Evolutionary conservation across 1,140 invertebrate genomes (phyloP).

Genomic region (Drosophila malerkotliana): DNA sequence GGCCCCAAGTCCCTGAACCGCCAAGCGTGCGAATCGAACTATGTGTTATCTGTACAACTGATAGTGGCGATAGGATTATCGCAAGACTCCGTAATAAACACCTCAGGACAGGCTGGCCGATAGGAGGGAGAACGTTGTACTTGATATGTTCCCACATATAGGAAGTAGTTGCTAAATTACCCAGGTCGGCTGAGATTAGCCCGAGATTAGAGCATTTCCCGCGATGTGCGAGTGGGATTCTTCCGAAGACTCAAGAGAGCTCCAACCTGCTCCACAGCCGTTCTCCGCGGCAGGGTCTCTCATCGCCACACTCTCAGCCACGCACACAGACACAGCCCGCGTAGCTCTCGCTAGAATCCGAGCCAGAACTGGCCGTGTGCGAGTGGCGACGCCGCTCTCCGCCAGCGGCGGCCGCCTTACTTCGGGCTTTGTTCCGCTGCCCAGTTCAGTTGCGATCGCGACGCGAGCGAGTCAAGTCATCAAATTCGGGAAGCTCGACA

Average conservation of each 20-base stretch:
- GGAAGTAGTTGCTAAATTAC: constrained; percentile 7
- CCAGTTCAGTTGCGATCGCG: constrained; percentile 72
- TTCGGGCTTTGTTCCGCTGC: constrained; percentile 65
- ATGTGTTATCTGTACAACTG: neutral
- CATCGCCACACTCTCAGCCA: neutral
- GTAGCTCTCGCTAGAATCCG: constrained; percentile 25
- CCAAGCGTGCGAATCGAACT: neutral
- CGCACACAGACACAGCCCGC: neutral
- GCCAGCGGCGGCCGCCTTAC: constrained; percentile 31
- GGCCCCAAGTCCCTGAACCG: neutral
- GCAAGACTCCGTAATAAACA: neutral
- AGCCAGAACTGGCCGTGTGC: constrained; percentile 38
- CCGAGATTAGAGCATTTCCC: constrained; percentile 11
- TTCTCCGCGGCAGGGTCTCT: neutral
- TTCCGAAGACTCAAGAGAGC: constrained; percentile 16
- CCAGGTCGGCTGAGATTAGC: neutral
- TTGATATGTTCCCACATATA: neutral
- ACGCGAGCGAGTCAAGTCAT: constrained; percentile 66
- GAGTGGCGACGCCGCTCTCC: constrained; percentile 6
- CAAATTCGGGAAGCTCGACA: constrained; percentile 23
- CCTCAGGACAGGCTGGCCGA: constrained; percentile 6
- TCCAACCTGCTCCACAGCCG: neutral
- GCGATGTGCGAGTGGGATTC: constrained; percentile 3
- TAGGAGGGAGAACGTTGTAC: constrained; percentile 1
- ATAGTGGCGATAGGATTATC: constrained; percentile 9